A percentile compares a stretch with the other conserved stretches of the same genome.
phyloP scores from a whole-genome alignment of 2,797 vertebrate genomes.

The Cyclopterus lumpus region DNA sequence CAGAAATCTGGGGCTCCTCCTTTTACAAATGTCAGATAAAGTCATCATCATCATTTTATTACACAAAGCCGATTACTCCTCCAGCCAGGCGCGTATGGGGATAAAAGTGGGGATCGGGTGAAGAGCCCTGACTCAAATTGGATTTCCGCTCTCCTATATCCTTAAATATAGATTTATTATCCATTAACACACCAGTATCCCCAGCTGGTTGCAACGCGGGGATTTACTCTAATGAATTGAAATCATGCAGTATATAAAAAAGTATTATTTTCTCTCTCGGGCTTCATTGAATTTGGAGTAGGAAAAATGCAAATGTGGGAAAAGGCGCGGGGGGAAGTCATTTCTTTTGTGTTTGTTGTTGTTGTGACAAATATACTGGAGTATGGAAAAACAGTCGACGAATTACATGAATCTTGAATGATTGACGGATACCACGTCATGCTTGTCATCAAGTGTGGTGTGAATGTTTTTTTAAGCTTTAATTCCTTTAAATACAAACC shows the following conservation, averaged over 20 bases:
- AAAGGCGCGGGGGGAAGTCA: neutral
- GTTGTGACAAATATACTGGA: slow-evolving; percentile 8
- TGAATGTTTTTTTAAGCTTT: neutral
- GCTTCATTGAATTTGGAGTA: slow-evolving; percentile 54
- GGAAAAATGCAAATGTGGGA: slow-evolving; percentile 41
- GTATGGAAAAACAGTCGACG: neutral
- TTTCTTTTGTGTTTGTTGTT: neutral
- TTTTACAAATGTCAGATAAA: slow-evolving; percentile 86
- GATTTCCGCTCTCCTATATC: slow-evolving; percentile 80
- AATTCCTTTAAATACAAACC: neutral
- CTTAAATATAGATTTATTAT: slow-evolving; percentile 84
- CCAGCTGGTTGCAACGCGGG: slow-evolving; percentile 55
- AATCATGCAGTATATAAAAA: slow-evolving; percentile 44
- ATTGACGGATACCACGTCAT: slow-evolving; percentile 1
- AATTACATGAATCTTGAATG: neutral
- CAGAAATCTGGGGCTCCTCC: slow-evolving; percentile 77
- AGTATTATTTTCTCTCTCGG: slow-evolving; percentile 43
- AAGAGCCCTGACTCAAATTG: slow-evolving; percentile 81
- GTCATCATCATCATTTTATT: slow-evolving; percentile 86
- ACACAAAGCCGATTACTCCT: slow-evolving; percentile 85
- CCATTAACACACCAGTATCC: slow-evolving; percentile 76
- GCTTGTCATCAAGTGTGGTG: neutral
- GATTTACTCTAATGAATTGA: slow-evolving; percentile 72
- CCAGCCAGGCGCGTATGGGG: slow-evolving; percentile 67
- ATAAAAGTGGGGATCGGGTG: slow-evolving; percentile 78